Conservation (phyloP, 2,888 invertebrate species). For the Physocephala rufipes region DNA sequence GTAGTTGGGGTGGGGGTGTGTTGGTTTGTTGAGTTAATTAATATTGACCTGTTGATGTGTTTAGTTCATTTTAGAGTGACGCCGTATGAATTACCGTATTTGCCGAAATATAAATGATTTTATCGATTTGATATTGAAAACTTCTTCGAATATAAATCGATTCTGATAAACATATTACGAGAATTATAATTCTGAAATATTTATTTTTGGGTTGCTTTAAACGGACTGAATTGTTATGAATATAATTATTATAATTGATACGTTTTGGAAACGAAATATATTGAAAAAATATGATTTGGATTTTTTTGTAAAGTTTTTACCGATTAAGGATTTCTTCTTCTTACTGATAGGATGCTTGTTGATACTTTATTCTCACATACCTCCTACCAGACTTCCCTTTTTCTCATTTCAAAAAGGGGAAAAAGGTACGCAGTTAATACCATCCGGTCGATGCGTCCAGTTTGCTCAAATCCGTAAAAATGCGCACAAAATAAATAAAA, state of each 20-base stretch:
- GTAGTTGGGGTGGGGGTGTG: background rate
- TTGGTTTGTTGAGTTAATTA: conserved; percentile 17
- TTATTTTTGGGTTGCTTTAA: too few relatives aligned
- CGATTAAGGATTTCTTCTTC: background rate
- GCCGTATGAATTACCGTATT: background rate
- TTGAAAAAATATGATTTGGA: too few relatives aligned
- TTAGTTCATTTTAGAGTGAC: conserved; percentile 10
- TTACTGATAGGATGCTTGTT: background rate
- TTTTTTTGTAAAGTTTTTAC: too few relatives aligned
- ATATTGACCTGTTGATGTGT: conserved; percentile 13
- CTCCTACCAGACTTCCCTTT: too few relatives aligned
- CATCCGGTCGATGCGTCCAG: background rate
- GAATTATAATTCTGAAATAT: background rate
- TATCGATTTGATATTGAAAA: background rate
- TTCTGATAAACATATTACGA: background rate
- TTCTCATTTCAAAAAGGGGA: background rate
- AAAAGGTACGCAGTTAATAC: background rate
- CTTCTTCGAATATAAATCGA: too few relatives aligned
- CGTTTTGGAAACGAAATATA: too few relatives aligned
- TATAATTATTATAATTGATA: too few relatives aligned
- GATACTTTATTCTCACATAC: background rate
- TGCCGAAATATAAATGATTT: background rate
- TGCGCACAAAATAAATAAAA: conserved; percentile 52
- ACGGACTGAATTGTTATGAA: too few relatives aligned
- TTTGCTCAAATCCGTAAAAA: background rate